These are phyloP conservation scores for Hirtodrosophila alboralis DNA, from an alignment of 2,888 invertebrate genomes.

Conservation along the genomic window DNA sequence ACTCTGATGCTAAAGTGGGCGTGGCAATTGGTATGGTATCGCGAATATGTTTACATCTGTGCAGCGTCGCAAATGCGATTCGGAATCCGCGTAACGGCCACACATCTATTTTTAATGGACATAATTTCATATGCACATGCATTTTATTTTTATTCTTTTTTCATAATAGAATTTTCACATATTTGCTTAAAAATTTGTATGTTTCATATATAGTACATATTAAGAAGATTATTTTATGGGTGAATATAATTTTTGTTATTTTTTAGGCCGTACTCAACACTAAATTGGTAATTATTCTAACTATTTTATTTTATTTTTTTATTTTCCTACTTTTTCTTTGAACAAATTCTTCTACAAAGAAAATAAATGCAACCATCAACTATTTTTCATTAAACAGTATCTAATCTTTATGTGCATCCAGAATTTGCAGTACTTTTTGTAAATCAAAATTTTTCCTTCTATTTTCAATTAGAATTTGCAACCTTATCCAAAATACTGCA, in stretches of 20 bases:
- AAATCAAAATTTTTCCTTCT: neutral
- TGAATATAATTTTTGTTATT: too few species aligned
- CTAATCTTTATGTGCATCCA: too few species aligned
- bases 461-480: slow-evolving; percentile 17
- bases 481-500: slow-evolving; percentile 46
- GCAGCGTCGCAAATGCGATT: slow-evolving; percentile 23
- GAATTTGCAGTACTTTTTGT: too few species aligned
- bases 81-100: slow-evolving; percentile 45
- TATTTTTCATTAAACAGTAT: too few species aligned
- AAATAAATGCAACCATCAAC: too few species aligned
- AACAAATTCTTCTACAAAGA: too few species aligned
- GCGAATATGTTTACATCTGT: slow-evolving; percentile 24
- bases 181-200: slow-evolving; percentile 21
- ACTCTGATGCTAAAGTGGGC: slow-evolving; percentile 11
- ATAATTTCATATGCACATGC: slow-evolving; percentile 49
- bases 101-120: slow-evolving; percentile 75
- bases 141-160: slow-evolving; percentile 26
- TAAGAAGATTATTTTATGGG: too few species aligned
- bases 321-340: too few species aligned
- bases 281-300: too few species aligned
- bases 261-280: too few species aligned
- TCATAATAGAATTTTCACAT: slow-evolving; percentile 24
- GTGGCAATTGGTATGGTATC: slow-evolving; percentile 28
- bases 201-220: too few species aligned
- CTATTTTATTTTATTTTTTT: too few species aligned